Evolutionary conservation across 2,888 invertebrate species (phyloP).

Genomic region (Stenchaetothrips biformis): DNA sequence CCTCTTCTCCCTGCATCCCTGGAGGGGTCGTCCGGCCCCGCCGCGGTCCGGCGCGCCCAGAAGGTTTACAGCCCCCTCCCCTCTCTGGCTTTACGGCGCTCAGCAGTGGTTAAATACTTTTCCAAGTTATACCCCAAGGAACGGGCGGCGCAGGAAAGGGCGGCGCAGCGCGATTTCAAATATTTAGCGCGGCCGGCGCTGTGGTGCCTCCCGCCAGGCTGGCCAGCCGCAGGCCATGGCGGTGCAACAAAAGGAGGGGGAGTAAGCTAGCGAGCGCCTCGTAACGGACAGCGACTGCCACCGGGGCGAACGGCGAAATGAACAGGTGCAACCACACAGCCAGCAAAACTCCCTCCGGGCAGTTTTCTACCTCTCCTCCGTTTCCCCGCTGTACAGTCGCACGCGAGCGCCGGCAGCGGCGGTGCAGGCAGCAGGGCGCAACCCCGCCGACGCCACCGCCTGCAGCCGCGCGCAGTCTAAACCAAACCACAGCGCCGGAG

Average conservation of each 20-base stretch:
- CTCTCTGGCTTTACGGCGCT: conserved; percentile 5
- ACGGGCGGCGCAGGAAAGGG: background rate
- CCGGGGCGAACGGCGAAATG: background rate
- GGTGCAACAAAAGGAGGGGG: background rate
- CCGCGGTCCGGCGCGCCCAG: background rate
- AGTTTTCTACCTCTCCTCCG: no score
- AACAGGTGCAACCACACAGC: no score
- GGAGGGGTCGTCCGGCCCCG: no score
- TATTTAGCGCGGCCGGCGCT: background rate
- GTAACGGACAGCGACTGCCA: background rate
- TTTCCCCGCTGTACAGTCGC: no score
- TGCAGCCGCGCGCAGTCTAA: no score
- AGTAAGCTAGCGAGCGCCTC: background rate
- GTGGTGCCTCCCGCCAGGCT: background rate
- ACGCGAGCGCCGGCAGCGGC: no score
- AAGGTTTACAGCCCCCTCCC: background rate
- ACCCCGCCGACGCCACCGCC: background rate
- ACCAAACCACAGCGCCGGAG: no score
- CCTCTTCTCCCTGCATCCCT: no score
- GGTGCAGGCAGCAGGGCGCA: background rate
- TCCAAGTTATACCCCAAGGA: background rate
- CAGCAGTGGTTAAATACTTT: conserved; percentile 17
- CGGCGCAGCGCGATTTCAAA: background rate
- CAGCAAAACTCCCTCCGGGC: no score
- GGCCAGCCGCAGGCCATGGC: background rate